Evolutionary conservation across 2,797 vertebrate genomes (phyloP), one percentile per base, ranked within the genome.

Genomic region (Bradypodion ventrale): DNA sequence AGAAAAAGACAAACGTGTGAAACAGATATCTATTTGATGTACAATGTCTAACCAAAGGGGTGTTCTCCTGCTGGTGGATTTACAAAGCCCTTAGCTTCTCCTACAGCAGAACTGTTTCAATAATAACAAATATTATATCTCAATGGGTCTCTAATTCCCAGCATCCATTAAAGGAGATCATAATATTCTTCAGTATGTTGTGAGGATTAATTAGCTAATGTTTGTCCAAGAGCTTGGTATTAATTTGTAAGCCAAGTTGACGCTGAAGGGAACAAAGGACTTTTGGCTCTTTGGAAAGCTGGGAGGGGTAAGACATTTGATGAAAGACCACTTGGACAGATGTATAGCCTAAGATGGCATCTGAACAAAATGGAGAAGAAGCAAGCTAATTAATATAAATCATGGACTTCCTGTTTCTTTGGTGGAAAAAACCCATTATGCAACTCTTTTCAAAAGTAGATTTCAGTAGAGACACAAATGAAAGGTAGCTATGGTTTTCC

Each of bases 181-280:
- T 83, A 92, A 89, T 82, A 68, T 88, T 82, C 68, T 87, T 79
- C 42, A 82, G 81, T 46, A 74, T 78, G 78, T 40, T 0, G 0
- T 49, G 72, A 90, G 75, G 56, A 88, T 82, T 94, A 87, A 88
- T 92, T 92, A 92, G 82, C 87, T 89, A 85, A 80, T 91, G 86
- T 92, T 93, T 91, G 81, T 86, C 85, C 4, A 72, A 75, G 76
- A 62, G 65, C 52, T 79, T 85, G 86, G 77, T 89, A 89, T 90
- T 92, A 92, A 94, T 93, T 89, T 91, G 88, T 84, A 86, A 92
- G 89, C 90, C 90, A 91, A 84, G 44, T 69, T 87, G 72, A 80
- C 40, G 75, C 80, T 86, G 72, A 88, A 87, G 9, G 19, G 77
- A 92, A 92, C 59, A 85, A 83, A 92, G 91, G 83, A 44, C 59